Conservation (phyloP, 2,797 vertebrate genomes). For the Benthosema pterotum region DNA sequence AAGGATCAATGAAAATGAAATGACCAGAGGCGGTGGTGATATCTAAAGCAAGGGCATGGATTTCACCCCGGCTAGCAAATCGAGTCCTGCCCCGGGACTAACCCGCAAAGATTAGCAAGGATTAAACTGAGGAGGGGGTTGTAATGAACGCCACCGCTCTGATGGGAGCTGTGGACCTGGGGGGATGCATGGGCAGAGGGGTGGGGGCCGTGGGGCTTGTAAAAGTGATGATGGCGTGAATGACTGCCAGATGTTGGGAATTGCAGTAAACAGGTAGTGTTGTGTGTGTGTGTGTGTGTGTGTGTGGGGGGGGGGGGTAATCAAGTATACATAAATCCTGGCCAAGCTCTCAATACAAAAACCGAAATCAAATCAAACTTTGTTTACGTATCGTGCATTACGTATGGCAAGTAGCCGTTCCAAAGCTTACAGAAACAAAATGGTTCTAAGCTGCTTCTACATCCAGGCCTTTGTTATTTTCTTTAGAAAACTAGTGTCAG, state of each 20-base stretch:
- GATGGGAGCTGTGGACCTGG: slow-evolving; percentile 3
- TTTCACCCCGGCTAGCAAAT: no score
- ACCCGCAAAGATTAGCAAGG: slow-evolving; percentile 41
- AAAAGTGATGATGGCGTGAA: slow-evolving; percentile 22
- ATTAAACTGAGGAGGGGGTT: slow-evolving; percentile 36
- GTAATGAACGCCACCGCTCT: slow-evolving; percentile 38
- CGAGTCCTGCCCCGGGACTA: slow-evolving; percentile 24
- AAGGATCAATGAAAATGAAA: no score
- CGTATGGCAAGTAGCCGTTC: neutral
- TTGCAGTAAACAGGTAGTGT: neutral
- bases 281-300: neutral
- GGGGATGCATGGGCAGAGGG: neutral
- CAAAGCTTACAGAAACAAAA: no score
- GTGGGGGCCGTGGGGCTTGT: neutral
- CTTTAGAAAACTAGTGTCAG: no score
- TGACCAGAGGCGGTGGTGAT: no score
- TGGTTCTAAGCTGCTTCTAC: no score
- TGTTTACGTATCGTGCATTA: neutral
- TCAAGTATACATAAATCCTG: neutral
- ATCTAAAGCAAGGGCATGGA: no score
- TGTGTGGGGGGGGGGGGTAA: neutral
- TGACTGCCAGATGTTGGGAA: neutral
- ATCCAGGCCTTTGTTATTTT: no score
- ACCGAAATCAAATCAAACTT: neutral
- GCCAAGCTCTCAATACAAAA: slow-evolving; percentile 36